A percentile compares a stretch with the other conserved stretches of the same genome.
These are phyloP conservation scores for Corbicula japonica DNA, from an alignment of 2,888 invertebrate species.

Conservation along the genomic window DNA sequence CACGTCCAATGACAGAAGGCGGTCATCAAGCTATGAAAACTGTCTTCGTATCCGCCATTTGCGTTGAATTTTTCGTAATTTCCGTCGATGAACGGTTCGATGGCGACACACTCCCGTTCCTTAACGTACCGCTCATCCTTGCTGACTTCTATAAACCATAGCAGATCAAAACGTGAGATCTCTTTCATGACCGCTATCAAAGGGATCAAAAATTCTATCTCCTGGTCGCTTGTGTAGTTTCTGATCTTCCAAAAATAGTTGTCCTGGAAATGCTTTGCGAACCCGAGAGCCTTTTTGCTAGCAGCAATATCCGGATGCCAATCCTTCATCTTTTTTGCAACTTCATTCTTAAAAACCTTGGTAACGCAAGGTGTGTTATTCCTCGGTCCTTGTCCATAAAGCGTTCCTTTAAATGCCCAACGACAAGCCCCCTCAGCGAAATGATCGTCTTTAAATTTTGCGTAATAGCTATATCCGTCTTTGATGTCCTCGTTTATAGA, in stretches of 20 bases:
- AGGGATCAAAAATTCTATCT: slow-evolving; percentile 52
- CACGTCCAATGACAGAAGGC: slow-evolving; percentile 55
- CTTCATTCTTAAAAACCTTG: slow-evolving; percentile 36
- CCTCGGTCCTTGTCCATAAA: slow-evolving; percentile 40
- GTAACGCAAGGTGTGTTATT: slow-evolving; percentile 26
- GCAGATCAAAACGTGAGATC: slow-evolving; percentile 21
- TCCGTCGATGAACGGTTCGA: slow-evolving; percentile 40
- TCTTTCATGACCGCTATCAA: slow-evolving; percentile 37
- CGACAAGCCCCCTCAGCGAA: slow-evolving; percentile 42
- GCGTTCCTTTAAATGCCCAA: slow-evolving; percentile 35
- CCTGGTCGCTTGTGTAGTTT: slow-evolving; percentile 18
- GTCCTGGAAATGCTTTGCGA: slow-evolving; percentile 30
- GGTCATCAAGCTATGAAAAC: slow-evolving; percentile 38
- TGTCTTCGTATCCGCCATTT: slow-evolving; percentile 39
- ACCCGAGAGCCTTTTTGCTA: slow-evolving; percentile 43
- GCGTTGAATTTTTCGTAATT: slow-evolving; percentile 45
- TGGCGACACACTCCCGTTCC: slow-evolving; percentile 30
- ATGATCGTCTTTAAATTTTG: slow-evolving; percentile 31
- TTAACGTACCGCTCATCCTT: slow-evolving; percentile 33
- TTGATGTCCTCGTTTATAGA: slow-evolving; percentile 27
- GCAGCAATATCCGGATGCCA: slow-evolving; percentile 48
- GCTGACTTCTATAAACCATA: slow-evolving; percentile 26
- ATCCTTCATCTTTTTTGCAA: slow-evolving; percentile 28
- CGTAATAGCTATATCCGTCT: slow-evolving; percentile 36
- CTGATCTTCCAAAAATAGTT: slow-evolving; percentile 20